These are phyloP conservation scores for Neodiprion fabricii DNA, from an alignment of 1,140 invertebrate species.

Conservation along the genomic window DNA sequence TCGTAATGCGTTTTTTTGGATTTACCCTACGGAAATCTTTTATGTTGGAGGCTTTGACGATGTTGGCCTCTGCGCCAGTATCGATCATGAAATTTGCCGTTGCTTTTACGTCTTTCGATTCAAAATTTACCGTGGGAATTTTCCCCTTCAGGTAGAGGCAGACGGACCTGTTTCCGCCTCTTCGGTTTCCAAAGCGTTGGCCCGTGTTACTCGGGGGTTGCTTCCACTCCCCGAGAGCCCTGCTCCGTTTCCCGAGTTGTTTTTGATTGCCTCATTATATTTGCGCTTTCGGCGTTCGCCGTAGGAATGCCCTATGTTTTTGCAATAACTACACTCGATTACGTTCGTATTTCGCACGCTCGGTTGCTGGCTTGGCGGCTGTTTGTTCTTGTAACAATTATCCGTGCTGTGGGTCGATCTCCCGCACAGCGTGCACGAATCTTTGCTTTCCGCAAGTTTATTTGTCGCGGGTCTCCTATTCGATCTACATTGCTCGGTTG, in stretches of 20 bases:
- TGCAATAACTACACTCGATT: not conserved
- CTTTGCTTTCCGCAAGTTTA: too few relatives aligned
- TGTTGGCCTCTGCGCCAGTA: constrained; percentile 4
- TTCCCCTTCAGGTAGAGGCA: too few relatives aligned
- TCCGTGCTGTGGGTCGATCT: too few relatives aligned
- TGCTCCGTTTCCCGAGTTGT: not conserved
- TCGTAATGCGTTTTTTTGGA: not conserved
- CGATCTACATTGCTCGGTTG: too few relatives aligned
- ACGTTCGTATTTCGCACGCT: too few relatives aligned
- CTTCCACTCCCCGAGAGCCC: not conserved
- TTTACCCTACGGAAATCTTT: not conserved
- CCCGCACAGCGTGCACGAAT: too few relatives aligned
- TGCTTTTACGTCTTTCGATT: not conserved
- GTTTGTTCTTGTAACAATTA: too few relatives aligned
- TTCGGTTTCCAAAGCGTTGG: too few relatives aligned
- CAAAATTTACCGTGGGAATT: not conserved
- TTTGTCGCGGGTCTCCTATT: too few relatives aligned
- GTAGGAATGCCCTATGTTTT: not conserved
- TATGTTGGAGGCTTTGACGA: constrained; percentile 2
- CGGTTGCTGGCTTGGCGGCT: too few relatives aligned
- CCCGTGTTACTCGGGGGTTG: not conserved
- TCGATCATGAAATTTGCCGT: constrained; percentile 8
- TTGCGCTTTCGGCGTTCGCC: not conserved
- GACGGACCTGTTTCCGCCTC: too few relatives aligned
- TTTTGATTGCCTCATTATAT: not conserved